Conservation (phyloP, 2,888 invertebrate genomes). For the Asteroscopus sphinx region DNA sequence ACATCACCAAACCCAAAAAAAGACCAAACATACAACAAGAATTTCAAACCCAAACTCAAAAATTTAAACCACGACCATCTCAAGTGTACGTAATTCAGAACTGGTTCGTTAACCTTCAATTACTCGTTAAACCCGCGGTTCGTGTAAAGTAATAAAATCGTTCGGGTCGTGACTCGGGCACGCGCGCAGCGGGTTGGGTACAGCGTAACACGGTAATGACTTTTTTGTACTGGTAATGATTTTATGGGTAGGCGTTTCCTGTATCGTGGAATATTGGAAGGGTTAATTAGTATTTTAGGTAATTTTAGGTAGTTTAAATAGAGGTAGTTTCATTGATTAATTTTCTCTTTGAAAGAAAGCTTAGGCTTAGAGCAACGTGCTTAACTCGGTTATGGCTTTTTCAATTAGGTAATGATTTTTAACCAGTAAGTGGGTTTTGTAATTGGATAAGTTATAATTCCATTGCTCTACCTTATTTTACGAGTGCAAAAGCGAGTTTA, state of each 20-base stretch:
- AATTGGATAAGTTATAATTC: constrained; percentile 17
- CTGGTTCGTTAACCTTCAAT: constrained; percentile 56
- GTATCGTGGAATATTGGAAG: constrained; percentile 47
- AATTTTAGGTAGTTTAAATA: constrained; percentile 31
- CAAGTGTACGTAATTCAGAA: constrained; percentile 39
- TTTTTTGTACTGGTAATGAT: constrained; percentile 51
- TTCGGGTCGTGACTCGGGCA: constrained; percentile 56
- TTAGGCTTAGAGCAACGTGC: constrained; percentile 10
- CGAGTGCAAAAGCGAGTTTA: too few relatives aligned
- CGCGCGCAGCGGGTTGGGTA: constrained; percentile 40
- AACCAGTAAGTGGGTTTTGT: constrained; percentile 19
- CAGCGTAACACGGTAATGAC: constrained; percentile 58
- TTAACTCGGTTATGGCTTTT: constrained; percentile 24
- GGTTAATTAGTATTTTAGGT: constrained; percentile 47
- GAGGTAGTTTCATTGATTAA: constrained; percentile 29
- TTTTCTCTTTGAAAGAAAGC: constrained; percentile 16
- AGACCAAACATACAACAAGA: not conserved
- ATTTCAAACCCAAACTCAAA: constrained; percentile 6
- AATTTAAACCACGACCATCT: constrained; percentile 16
- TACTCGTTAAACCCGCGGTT: constrained; percentile 41
- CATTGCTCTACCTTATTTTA: constrained; percentile 21
- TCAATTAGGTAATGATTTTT: constrained; percentile 38
- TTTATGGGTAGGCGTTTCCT: constrained; percentile 55
- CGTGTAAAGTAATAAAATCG: constrained; percentile 54
- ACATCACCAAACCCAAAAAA: too few relatives aligned